A percentile compares a stretch with the other conserved stretches of the same genome.
Evolutionary conservation across 2,113 vertebrate species (phyloP).

Genomic region (Heterochromis multidens): DNA sequence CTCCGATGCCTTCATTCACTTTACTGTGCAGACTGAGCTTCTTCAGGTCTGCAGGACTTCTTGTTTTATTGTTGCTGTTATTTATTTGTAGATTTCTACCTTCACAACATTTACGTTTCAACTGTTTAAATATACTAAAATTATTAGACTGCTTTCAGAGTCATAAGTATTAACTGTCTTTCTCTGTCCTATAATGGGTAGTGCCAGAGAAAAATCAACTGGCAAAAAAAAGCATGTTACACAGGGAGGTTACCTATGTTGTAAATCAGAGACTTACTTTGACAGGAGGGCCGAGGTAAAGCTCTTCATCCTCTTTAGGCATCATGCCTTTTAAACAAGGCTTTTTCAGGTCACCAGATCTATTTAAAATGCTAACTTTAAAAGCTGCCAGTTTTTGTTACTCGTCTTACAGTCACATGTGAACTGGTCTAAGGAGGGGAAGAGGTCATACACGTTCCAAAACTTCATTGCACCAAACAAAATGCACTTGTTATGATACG

Average conservation of each 20-base stretch:
- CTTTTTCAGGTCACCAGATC: conserved; percentile 9
- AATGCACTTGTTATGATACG: not conserved
- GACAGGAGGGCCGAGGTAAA: conserved; percentile 22
- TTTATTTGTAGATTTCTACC: not conserved
- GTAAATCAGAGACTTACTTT: conserved; percentile 35
- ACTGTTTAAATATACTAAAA: not conserved
- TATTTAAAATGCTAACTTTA: not conserved
- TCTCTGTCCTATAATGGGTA: not conserved
- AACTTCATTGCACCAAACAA: not conserved
- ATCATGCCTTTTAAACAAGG: not conserved
- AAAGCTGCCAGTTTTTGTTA: not conserved
- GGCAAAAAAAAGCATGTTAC: not conserved
- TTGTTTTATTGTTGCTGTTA: not conserved
- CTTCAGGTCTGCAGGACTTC: not conserved
- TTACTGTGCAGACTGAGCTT: not conserved
- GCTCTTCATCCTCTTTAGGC: conserved; percentile 58
- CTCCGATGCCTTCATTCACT: conserved; percentile 11
- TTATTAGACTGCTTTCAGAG: not conserved
- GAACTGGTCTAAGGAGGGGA: not conserved
- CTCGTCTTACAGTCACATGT: not conserved
- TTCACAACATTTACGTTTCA: not conserved
- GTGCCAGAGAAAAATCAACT: not conserved
- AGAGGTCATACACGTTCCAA: not conserved
- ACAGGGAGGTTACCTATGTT: conserved; percentile 5
- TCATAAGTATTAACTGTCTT: not conserved